These are phyloP conservation scores for Mesoligia furuncula DNA, from an alignment of 2,888 invertebrate genomes.

Conservation along the genomic window DNA sequence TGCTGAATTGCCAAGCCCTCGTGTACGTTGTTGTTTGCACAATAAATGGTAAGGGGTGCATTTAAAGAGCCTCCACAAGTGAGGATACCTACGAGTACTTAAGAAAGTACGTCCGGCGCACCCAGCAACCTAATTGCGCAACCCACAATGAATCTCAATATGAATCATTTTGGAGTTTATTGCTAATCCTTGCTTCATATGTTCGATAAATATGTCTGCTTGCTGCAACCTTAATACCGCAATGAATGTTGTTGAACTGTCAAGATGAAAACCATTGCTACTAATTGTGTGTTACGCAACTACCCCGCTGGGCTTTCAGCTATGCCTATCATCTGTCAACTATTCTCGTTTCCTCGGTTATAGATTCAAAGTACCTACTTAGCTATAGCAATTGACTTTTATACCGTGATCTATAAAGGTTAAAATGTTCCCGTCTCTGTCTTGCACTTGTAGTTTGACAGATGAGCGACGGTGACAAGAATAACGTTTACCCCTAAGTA, in stretches of 20 bases:
- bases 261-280: not conserved
- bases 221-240: not conserved
- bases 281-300: too few species aligned
- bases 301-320: not conserved
- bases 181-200: not conserved
- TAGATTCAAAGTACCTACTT: not conserved
- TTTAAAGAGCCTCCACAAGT: slow-evolving; percentile 1
- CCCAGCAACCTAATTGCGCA: too few species aligned
- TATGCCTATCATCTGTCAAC: not conserved
- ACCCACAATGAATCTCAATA: too few species aligned
- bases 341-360: not conserved
- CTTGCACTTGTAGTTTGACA: not conserved
- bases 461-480: not conserved
- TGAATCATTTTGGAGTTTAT: too few species aligned
- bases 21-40: slow-evolving; percentile 21
- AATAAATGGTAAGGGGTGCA: slow-evolving; percentile 23
- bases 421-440: not conserved
- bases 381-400: not conserved
- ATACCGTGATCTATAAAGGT: not conserved
- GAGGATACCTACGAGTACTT: slow-evolving; percentile 28
- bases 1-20: not conserved
- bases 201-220: not conserved
- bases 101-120: not conserved
- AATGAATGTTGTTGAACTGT: not conserved
- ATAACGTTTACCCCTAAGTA: not conserved